Evolutionary conservation across 1,140 invertebrate species (phyloP).

Genomic region (Grapholita molesta): DNA sequence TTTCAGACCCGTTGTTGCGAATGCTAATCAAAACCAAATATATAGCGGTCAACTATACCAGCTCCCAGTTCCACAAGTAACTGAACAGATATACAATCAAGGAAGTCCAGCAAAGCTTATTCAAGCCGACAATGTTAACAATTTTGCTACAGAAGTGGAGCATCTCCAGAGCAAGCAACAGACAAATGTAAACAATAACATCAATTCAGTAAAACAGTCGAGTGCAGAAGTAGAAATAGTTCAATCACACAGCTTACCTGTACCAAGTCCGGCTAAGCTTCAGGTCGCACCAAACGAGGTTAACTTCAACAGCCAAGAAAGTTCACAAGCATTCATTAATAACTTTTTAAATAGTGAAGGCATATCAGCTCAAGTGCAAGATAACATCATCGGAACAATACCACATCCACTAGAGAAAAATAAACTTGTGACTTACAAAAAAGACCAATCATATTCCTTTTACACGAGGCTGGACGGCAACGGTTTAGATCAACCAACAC

Average conservation of each 20-base stretch:
- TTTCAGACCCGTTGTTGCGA: conserved; percentile 22
- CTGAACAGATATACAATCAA: conserved; percentile 56
- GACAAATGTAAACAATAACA: conserved; percentile 25
- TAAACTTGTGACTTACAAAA: conserved; percentile 62
- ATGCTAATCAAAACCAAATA: conserved; percentile 40
- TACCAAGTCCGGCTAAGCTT: conserved; percentile 30
- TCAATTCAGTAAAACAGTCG: conserved; percentile 23
- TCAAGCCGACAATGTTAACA: conserved; percentile 20
- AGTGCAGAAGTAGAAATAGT: conserved; percentile 47
- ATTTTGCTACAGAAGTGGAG: not conserved
- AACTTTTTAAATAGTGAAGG: conserved; percentile 42
- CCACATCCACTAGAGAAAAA: conserved; percentile 58
- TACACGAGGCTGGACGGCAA: conserved; percentile 48
- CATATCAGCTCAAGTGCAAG: conserved; percentile 61
- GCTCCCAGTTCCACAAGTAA: conserved; percentile 60
- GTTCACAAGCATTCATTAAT: conserved; percentile 17
- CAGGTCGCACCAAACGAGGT: conserved; percentile 30
- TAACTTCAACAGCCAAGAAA: conserved; percentile 37
- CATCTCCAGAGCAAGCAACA: not conserved
- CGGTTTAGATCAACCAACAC: conserved; percentile 19
- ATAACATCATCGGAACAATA: conserved; percentile 60
- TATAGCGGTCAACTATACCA: conserved; percentile 69
- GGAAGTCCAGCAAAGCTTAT: conserved; percentile 29
- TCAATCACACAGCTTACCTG: conserved; percentile 36
- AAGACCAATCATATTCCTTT: conserved; percentile 63